phyloP scores from a whole-genome alignment of 2,797 vertebrate species.

The Myotis myotis region DNA sequence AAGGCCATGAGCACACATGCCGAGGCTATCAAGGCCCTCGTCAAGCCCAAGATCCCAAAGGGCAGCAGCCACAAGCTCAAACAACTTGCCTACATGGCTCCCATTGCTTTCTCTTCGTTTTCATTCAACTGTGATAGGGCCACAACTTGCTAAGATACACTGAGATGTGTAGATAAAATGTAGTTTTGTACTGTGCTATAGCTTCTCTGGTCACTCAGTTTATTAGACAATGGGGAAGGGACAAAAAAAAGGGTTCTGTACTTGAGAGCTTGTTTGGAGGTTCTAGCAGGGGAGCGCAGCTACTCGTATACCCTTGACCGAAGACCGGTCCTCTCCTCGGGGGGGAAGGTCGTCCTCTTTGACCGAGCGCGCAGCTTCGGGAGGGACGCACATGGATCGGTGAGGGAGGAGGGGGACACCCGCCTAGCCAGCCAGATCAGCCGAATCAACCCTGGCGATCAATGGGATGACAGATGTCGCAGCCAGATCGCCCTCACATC shows the following conservation, averaged over 20 bases:
- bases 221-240: background rate
- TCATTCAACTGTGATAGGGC: background rate
- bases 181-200: background rate
- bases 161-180: background rate
- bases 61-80: background rate
- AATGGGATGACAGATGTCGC: no score
- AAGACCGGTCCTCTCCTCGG: no score
- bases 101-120: background rate
- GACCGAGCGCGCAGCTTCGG: no score
- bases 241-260: background rate
- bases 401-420: no score
- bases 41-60: background rate
- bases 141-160: background rate
- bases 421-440: no score
- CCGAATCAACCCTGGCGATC: no score
- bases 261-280: no score
- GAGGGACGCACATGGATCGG: no score
- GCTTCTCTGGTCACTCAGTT: background rate
- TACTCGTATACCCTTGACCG: no score
- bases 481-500: no score
- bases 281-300: no score
- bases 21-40: background rate
- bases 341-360: no score
- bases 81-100: background rate
- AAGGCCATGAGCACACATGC: background rate